A percentile compares a stretch with the other conserved stretches of the same genome.
These are phyloP conservation scores for Phyllostomus hastatus DNA, from an alignment of 2,113 vertebrate species.

Conservation along the genomic window DNA sequence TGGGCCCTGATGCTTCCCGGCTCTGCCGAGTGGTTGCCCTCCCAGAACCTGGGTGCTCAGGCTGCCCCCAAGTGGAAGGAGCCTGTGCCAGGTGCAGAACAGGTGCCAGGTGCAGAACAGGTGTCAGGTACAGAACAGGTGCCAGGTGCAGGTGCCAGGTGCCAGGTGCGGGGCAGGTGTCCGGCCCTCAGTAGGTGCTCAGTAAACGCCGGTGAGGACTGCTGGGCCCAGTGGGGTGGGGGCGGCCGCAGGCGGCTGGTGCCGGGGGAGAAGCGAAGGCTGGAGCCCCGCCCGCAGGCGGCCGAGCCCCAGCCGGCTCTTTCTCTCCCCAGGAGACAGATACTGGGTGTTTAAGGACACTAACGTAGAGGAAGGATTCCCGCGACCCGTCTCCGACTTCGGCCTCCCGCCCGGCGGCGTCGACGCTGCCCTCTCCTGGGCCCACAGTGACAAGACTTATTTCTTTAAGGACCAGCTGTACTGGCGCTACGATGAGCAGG, in stretches of 20 bases:
- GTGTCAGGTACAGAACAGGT: background rate
- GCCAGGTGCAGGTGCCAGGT: background rate
- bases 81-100: rapidly evolving
- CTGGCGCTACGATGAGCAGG: slow-evolving; percentile 94
- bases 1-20: background rate
- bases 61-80: background rate
- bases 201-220: rapidly evolving
- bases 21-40: rapidly evolving
- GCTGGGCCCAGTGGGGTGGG: rapidly evolving
- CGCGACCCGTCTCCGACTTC: slow-evolving; percentile 92
- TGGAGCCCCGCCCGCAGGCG: background rate
- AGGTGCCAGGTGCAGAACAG: background rate
- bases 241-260: background rate
- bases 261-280: background rate
- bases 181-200: background rate
- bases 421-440: slow-evolving; percentile 93
- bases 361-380: slow-evolving; percentile 94
- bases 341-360: slow-evolving; percentile 99
- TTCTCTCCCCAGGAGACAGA: slow-evolving; percentile 86
- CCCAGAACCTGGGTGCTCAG: background rate
- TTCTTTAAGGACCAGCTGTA: slow-evolving; percentile 95
- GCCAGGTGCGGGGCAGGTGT: background rate
- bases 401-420: slow-evolving; percentile 90
- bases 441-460: slow-evolving; percentile 96
- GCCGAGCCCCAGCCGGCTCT: slow-evolving; percentile 7